Evolutionary conservation across 35 echinoderm and acorn worm species (phyloP), one percentile per base, ranked within the genome.

Genomic region (Lytechinus pictus): DNA sequence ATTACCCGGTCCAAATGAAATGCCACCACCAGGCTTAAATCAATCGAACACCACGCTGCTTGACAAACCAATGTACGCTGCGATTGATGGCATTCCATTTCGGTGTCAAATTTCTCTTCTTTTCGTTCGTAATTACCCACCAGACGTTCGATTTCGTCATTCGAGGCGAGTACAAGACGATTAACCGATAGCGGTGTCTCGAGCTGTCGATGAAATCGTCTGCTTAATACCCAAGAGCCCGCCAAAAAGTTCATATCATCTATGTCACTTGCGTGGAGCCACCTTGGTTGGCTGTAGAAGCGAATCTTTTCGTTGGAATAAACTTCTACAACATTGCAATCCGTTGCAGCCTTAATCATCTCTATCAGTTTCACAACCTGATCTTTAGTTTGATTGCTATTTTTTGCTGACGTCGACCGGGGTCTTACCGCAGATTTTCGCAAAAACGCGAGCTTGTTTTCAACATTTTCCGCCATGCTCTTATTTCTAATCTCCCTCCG

Each of bases 1-100:
- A 97, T 61, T 53, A 97, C 95, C 53, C 97, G 61, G 94, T 97
- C 97, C 24, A 97, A 29, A 95, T 97, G 97, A 55, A 97, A 97
- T 51, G 97, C 95, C 21, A 94, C 56, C 24, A 97, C 97, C 95
- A 94, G 92, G 57, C 96, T 89, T 27, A 97, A 29, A 86, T 96
- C 92, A 58, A 66, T 11, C 14, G 56, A 89, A 87, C 79, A 96
- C 92, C 96, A 96, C 87, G 71, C 89, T 93, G 79, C 92, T 94
- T 29, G 86, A 57, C 71, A 88, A 52, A n/a, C 93, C 71, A n/a
- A 53, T 90, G 52, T 51, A 66, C 92, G 52, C 72, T 54, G 14
- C 52, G 53, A 71, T 57, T 33, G 79, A 54, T 94, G 11, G 79
- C 54, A 44, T 86, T 86, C 55, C 61, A 9, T 28, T 29, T 53